Evolutionary conservation across 2,113 vertebrate species (phyloP).

Genomic region (Bostrychus sinensis): DNA sequence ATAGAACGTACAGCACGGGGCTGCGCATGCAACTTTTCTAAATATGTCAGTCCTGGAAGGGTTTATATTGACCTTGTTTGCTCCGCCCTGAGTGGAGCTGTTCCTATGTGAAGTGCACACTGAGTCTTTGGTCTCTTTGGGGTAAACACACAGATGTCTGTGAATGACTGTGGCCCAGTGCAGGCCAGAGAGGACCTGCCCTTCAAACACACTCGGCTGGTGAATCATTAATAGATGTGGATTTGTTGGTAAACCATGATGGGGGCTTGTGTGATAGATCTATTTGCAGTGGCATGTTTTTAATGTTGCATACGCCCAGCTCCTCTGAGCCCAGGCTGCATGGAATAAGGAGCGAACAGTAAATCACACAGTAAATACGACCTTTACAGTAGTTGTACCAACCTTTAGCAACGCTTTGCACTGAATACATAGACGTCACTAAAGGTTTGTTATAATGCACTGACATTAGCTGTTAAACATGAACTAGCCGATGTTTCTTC

Average conservation of each 20-base stretch:
- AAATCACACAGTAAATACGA: slow-evolving; percentile 7
- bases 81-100: slow-evolving; percentile 5
- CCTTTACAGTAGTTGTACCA: background rate
- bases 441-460: too few species aligned
- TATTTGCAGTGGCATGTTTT: slow-evolving; percentile 39
- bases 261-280: slow-evolving; percentile 25
- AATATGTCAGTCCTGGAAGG: too few species aligned
- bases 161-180: slow-evolving; percentile 53
- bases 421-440: background rate
- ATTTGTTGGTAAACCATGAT: slow-evolving; percentile 50
- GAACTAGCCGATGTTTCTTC: too few species aligned
- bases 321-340: slow-evolving; percentile 1
- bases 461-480: background rate
- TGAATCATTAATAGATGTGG: slow-evolving; percentile 66
- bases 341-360: slow-evolving; percentile 25
- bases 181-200: slow-evolving; percentile 35
- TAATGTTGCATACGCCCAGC: slow-evolving; percentile 31
- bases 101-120: slow-evolving; percentile 58
- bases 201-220: slow-evolving; percentile 56
- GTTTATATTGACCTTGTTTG: slow-evolving; percentile 23
- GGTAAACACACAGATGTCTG: slow-evolving; percentile 65
- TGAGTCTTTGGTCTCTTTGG: slow-evolving; percentile 49
- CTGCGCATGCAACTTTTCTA: too few species aligned
- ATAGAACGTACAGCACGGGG: too few species aligned
- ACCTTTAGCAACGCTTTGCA: background rate